Base-by-base conservation (phyloP, 1,140 invertebrate species). In the Drosophila busckii region DNA sequence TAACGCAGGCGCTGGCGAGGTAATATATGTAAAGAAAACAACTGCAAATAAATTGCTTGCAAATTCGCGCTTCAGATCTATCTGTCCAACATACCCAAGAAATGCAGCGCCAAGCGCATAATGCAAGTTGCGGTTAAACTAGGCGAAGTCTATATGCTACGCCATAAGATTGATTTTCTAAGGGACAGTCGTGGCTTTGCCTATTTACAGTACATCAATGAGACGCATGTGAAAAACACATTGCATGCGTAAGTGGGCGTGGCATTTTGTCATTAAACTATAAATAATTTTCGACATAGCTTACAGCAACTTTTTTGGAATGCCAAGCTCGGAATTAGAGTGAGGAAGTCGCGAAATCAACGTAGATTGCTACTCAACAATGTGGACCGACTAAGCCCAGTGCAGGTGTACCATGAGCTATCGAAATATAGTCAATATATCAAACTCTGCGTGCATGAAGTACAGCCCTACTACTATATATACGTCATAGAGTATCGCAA, bases 151-250 rank as follows among this genome's bases (percentile, higher is more conserved):
- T 83, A 55, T 19, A 9, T 22, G 4, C 35, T 83, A 1, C 70
- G 76, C n/a, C 78, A 58, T 19, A 83, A 76, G 34, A 42, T 83
- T 0, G 42, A 71, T 35, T 76, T 48, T 34, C 9, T 23, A 0
- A 55, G 59, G 0, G 2, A 3, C 0, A 37, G 49, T 5, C 76
- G 76, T 0, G 78, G 78, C 1, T 83, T 34, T 31, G 76, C 76
- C 9, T 83, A 61, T 4, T 26, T 84, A 19, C 76, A 83, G 26
- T 83, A 71, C 6, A 38, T 83, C 0, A 44, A 67, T 10, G 22
- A 12, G 15, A 4, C 9, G 68, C 70, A 10, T 31, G 53, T 32
- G n/a, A 8, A 29, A 12, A 7, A 15, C 9, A 29, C 2, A 1
- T 1, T 40, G 12, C 0, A 7, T 1, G 19, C 10, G 45, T 49